A percentile compares a stretch with the other conserved stretches of the same genome.
Conservation (phyloP, 2,797 vertebrate species). For the Falco naumanni region DNA sequence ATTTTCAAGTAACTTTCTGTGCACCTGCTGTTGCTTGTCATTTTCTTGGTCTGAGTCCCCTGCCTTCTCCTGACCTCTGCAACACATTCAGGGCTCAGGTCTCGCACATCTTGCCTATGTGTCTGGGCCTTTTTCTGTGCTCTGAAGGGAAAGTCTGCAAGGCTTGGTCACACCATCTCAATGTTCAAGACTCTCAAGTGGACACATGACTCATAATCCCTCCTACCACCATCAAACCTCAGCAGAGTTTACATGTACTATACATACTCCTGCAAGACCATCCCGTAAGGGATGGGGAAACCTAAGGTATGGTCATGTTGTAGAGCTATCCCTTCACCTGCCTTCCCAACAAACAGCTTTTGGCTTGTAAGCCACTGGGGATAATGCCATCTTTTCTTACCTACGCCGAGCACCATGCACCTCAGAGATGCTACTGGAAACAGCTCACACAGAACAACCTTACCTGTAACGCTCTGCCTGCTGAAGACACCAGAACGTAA, state of each 20-base stretch:
- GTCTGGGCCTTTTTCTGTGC: accelerated
- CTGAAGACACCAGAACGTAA: background rate
- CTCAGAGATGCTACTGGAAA: background rate
- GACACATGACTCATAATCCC: background rate
- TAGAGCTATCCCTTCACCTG: background rate
- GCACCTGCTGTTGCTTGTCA: background rate
- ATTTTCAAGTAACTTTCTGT: background rate
- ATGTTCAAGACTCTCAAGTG: background rate
- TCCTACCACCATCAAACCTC: background rate
- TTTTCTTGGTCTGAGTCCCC: background rate
- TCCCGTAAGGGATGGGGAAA: background rate
- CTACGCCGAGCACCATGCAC: accelerated
- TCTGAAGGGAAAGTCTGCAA: background rate
- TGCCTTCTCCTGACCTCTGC: background rate
- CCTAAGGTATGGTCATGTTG: background rate
- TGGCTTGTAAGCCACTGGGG: accelerated
- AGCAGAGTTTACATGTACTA: background rate
- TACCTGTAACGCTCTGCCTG: background rate
- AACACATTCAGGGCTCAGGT: accelerated
- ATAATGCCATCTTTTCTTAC: background rate
- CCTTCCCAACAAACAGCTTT: background rate
- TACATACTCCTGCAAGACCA: background rate
- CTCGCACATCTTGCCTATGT: accelerated
- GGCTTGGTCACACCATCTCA: background rate
- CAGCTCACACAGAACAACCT: background rate